These are phyloP conservation scores for Python bivittatus DNA, from an alignment of 2,113 vertebrate genomes.

Conservation along the genomic window DNA sequence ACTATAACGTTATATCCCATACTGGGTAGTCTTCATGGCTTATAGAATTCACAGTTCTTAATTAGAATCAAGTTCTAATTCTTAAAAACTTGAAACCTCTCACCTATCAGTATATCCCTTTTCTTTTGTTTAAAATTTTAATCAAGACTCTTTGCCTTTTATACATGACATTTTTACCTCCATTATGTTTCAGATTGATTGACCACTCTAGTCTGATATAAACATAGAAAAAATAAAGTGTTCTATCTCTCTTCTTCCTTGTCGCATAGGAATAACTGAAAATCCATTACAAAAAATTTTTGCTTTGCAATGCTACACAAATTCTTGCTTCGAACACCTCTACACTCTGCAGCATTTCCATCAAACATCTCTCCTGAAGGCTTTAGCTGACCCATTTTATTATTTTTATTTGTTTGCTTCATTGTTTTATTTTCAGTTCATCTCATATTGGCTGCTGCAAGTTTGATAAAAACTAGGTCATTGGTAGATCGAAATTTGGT, in stretches of 20 bases:
- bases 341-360: neutral
- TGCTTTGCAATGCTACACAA: neutral
- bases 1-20: too few species aligned
- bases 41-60: neutral
- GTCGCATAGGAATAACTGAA: neutral
- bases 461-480: neutral
- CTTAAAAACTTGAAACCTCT: neutral
- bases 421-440: neutral
- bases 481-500: neutral
- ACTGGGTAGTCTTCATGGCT: neutral
- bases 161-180: neutral
- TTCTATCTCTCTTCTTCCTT: neutral
- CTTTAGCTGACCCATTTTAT: neutral
- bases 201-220: neutral
- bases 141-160: neutral
- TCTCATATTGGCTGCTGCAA: neutral
- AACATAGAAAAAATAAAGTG: neutral
- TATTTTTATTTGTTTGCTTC: neutral
- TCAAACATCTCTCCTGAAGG: neutral
- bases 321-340: neutral
- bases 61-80: too few species aligned
- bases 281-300: neutral
- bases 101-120: neutral
- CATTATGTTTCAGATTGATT: neutral
- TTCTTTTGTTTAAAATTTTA: neutral